A percentile compares a stretch with the other conserved stretches of the same genome.
Evolutionary conservation across 2,888 invertebrate genomes (phyloP).

Genomic region (Ophion costatus): DNA sequence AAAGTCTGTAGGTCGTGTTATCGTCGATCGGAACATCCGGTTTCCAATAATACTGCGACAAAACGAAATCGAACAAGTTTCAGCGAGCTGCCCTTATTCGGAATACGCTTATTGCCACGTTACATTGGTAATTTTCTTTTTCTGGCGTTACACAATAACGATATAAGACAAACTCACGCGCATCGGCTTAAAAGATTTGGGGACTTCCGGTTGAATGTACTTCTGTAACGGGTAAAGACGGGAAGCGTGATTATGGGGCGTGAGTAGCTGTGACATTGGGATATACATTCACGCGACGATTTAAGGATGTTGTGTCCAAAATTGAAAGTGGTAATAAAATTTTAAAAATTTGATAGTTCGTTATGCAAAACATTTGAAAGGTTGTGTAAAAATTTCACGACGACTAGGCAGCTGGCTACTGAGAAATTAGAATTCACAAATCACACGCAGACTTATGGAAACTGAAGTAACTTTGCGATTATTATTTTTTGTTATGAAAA

Average conservation of each 20-base stretch:
- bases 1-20: conserved; percentile 85
- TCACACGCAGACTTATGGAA: too few species aligned
- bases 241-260: conserved; percentile 12
- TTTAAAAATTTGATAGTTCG: too few species aligned
- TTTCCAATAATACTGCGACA: conserved; percentile 81
- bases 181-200: conserved; percentile 84
- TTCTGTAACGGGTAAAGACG: conserved; percentile 70
- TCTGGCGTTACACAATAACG: neutral
- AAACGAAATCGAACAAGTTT: neutral
- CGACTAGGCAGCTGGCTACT: too few species aligned
- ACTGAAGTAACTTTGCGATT: too few species aligned
- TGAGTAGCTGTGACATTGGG: conserved; percentile 18
- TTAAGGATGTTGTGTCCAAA: too few species aligned
- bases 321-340: too few species aligned
- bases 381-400: too few species aligned
- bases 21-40: conserved; percentile 84
- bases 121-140: neutral
- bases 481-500: too few species aligned
- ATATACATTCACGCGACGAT: neutral
- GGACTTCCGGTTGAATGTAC: conserved; percentile 78
- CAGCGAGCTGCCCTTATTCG: neutral
- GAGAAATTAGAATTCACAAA: too few species aligned
- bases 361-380: too few species aligned
- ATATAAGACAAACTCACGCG: conserved; percentile 75
- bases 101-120: neutral